Evolutionary conservation across 2,888 invertebrate genomes (phyloP).

Genomic region (Pachymerium ferrugineum): DNA sequence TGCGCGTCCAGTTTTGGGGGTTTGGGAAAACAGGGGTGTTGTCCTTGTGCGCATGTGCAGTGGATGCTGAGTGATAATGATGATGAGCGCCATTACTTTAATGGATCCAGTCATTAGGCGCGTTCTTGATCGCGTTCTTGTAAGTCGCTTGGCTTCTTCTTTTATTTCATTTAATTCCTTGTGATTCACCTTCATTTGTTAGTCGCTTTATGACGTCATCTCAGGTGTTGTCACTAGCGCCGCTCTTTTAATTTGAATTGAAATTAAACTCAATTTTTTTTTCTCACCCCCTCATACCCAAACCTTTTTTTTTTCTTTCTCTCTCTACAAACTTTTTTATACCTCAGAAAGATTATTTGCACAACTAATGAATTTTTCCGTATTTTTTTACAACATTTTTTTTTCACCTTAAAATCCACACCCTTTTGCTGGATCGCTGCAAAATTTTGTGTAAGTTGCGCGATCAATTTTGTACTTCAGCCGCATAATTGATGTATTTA

Average conservation of each 20-base stretch:
- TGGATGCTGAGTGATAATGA: constrained; percentile 31
- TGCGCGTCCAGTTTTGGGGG: neutral
- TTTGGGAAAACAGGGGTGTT: too few relatives aligned
- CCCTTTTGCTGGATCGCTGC: too few relatives aligned
- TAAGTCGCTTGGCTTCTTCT: neutral
- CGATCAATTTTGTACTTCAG: too few relatives aligned
- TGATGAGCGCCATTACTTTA: constrained; percentile 32
- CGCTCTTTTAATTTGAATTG: constrained; percentile 1
- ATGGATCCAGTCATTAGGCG: constrained; percentile 31
- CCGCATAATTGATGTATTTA: too few relatives aligned
- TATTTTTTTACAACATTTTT: neutral
- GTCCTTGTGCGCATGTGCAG: constrained; percentile 23
- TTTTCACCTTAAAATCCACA: neutral
- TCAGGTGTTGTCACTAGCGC: constrained; percentile 9
- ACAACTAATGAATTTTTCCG: constrained; percentile 22
- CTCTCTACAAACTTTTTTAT: neutral
- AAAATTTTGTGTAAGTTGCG: too few relatives aligned
- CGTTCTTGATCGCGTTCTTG: constrained; percentile 29
- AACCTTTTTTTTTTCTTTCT: neutral
- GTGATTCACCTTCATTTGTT: constrained; percentile 20
- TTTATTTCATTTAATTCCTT: constrained; percentile 21
- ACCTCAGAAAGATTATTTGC: constrained; percentile 5
- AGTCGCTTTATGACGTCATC: constrained; percentile 1
- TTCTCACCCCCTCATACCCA: neutral
- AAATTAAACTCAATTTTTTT: constrained; percentile 6